These are phyloP conservation scores for Forbesichthys papilliferus DNA, from an alignment of 2,113 vertebrate species.

Conservation along the genomic window DNA sequence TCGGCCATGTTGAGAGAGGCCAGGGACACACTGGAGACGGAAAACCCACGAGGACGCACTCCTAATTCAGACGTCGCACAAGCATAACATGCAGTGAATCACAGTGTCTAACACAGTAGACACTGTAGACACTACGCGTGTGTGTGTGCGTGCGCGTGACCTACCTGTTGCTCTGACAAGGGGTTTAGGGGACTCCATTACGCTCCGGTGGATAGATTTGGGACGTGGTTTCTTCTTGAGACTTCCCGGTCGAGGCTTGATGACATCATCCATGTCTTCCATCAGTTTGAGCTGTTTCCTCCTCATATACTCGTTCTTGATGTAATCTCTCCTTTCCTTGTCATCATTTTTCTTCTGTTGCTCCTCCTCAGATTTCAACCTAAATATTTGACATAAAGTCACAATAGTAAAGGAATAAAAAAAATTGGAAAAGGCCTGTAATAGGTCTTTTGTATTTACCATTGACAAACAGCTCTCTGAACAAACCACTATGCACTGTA, in stretches of 20 bases:
- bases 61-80: conserved; percentile 51
- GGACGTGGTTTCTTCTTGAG: conserved; percentile 92
- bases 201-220: conserved; percentile 94
- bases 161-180: conserved; percentile 85
- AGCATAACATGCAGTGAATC: not conserved
- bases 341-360: conserved; percentile 92
- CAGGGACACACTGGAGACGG: conserved; percentile 92
- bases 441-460: too few species aligned
- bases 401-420: too few species aligned
- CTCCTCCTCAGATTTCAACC: conserved; percentile 92
- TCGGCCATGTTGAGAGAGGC: conserved; percentile 93
- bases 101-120: too few species aligned
- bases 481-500: too few species aligned
- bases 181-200: conserved; percentile 84
- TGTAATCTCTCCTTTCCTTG: conserved; percentile 86
- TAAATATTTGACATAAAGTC: conserved; percentile 47
- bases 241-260: conserved; percentile 85
- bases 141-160: not conserved
- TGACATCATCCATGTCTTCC: conserved; percentile 92
- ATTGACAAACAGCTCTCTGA: too few species aligned
- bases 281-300: conserved; percentile 94
- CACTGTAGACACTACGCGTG: too few species aligned
- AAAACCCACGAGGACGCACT: conserved; percentile 83
- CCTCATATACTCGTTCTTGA: conserved; percentile 91
- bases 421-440: too few species aligned